Conservation (phyloP, 2,797 vertebrate genomes). For the Hippocampus kuda region DNA sequence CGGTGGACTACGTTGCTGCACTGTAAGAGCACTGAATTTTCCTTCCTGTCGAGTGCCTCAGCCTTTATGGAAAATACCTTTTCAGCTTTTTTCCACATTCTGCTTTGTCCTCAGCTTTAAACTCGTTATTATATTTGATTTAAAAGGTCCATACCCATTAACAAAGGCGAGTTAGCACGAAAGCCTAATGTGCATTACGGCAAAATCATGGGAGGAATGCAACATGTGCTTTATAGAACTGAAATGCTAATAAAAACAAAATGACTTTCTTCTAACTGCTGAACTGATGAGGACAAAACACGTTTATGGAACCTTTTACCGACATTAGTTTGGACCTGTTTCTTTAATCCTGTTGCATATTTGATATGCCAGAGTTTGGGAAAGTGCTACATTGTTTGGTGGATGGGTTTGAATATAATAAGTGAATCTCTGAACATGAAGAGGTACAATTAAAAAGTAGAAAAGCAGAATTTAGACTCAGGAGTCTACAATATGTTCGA, state of each 20-base stretch:
- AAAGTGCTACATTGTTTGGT: slow-evolving; percentile 12
- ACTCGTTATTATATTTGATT: slow-evolving; percentile 11
- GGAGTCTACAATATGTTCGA: not conserved
- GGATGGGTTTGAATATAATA: slow-evolving; percentile 7
- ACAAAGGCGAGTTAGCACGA: not conserved
- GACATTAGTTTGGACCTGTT: slow-evolving; percentile 2
- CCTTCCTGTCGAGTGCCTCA: slow-evolving; percentile 9
- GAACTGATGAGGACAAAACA: not conserved
- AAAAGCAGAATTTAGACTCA: slow-evolving; percentile 23
- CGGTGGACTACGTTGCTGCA: slow-evolving; percentile 14
- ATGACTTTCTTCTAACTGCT: not conserved
- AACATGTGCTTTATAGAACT: not conserved
- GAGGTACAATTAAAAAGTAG: not conserved
- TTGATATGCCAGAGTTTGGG: not conserved
- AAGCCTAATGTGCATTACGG: not conserved
- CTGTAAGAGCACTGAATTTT: slow-evolving; percentile 27
- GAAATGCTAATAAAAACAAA: slow-evolving; percentile 5
- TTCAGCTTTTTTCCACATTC: slow-evolving; percentile 23
- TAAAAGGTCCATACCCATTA: not conserved
- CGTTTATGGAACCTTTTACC: not conserved
- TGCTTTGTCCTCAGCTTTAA: slow-evolving; percentile 6
- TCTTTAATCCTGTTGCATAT: not conserved
- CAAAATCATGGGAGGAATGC: slow-evolving; percentile 4
- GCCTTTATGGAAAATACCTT: slow-evolving; percentile 9
- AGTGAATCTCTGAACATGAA: slow-evolving; percentile 17